Base-by-base conservation (phyloP, 2,888 invertebrate genomes). In the Troilus luridus region DNA sequence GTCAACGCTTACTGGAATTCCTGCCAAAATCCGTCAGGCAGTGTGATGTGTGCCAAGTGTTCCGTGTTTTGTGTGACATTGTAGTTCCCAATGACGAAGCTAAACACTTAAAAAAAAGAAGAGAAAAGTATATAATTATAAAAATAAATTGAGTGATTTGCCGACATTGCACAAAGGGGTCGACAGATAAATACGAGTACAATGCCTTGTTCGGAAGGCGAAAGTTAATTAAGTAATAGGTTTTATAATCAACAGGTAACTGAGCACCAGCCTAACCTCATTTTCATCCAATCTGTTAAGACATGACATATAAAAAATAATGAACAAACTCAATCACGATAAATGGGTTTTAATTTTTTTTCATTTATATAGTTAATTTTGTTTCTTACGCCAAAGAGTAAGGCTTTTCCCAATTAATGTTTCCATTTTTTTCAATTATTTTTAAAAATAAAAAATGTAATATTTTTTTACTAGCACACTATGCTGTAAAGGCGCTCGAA, bases 211-310 rank as follows among this genome's bases (percentile, higher is more conserved):
- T 67, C 12, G 24, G 14, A 72, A 27, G 72, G 72, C 17, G 72
- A 72, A 72, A 72, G 72, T 27, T 72, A 11, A 72, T 72, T 72
- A 27, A 19, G 27, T 72, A 72, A 72, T 72, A 72, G 72, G 27
- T 72, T 72, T 72, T 72, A 27, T 27, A 72, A 72, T 72, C 72
- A 27, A 27, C 27, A 6, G 24, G 27, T 72, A 27, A 64, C 64
- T n/a, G 64, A 27, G 27, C 24, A 72, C 14, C 27, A 14, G 8
- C 72, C 27, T 14, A 72, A 14, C 27, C 11, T 67, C 41, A 41
- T 41, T 41, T 41, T 41, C 1, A 41, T 41, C 41, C 41, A 41
- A 41, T 41, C 2, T 5, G 5, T 41, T 41, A 41, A 41, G 41
- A 1, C 41, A 41, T 41, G 41, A 41, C 1, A 41, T 41, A 41